Base-by-base conservation (phyloP, 2,113 vertebrate genomes). In the Pithys albifrons region DNA sequence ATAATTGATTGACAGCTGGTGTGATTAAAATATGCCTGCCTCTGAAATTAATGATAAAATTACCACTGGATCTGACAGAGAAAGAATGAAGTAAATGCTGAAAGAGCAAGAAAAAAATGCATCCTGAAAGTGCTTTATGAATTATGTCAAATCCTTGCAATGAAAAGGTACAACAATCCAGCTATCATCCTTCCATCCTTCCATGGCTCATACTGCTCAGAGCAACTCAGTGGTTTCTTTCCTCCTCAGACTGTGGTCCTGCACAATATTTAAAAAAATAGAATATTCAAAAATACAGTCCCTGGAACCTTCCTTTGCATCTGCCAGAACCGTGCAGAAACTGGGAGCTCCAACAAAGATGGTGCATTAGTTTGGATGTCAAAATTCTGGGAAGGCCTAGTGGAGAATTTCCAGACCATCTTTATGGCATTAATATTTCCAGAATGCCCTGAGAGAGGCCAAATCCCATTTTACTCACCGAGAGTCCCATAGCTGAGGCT, bases 11-110 rank as follows among this genome's bases (percentile, higher is more conserved):
- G 87, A 85, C 88, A 85, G 59, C 49, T 82, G 71, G 58, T 22
- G 27, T 55, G 75, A 94, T 93, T 83, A 88, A 95, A 94, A 95
- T 55, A 76, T 14, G 64, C 19, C 64, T 70, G 43, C 71, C 13
- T 89, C 61, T 61, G 52, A 86, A 94, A 86, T 84, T n/a, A 81
- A 86, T n/a, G 22, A 84, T 8, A 74, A 95, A 90, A 74, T 77
- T 86, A 49, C 65, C 25, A 67, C n/a, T 0, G 1, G 29, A 48
- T 59, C 61, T 80, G 43, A 57, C n/a, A 57, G 51, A 95, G 45
- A 51, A 88, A 64, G 27, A 83, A 28, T 17, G 37, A 64, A 4
- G 5, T 65, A 83, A 90, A 86, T 65, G 52, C 31, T 59, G 23
- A 72, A 74, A 58, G 29, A 61, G 45, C 27, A 72, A 88, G 41